phyloP scores from a whole-genome alignment of 1,140 invertebrate species.

The Monochamus saltuarius region DNA sequence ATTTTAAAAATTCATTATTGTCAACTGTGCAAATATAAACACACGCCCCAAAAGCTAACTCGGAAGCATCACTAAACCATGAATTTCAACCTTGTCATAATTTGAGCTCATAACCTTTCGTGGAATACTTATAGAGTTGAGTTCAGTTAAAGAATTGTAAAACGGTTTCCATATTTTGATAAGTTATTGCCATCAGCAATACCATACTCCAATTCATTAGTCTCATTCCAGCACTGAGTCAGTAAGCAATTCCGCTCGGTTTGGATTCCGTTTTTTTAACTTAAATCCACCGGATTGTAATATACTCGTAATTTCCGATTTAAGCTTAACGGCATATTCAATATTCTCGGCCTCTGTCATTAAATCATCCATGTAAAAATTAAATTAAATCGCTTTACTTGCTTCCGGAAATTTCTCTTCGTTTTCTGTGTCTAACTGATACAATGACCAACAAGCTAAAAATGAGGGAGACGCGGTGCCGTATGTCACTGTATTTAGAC shows the following conservation, averaged over 20 bases:
- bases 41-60: slow-evolving; percentile 39
- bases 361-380: slow-evolving; percentile 51
- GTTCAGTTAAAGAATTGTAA: not conserved
- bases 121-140: not conserved
- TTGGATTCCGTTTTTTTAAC: too few species aligned
- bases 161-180: too few species aligned
- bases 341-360: slow-evolving; percentile 32
- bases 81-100: slow-evolving; percentile 9
- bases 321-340: too few species aligned
- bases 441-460: slow-evolving; percentile 44
- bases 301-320: too few species aligned
- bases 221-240: too few species aligned
- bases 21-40: slow-evolving; percentile 36
- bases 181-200: too few species aligned
- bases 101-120: not conserved
- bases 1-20: not conserved
- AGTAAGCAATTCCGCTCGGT: too few species aligned
- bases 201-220: too few species aligned
- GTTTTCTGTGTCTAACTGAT: slow-evolving; percentile 44
- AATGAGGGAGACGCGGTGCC: slow-evolving; percentile 7
- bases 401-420: slow-evolving; percentile 32
- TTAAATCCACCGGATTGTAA: too few species aligned
- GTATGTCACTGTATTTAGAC: slow-evolving; percentile 44
- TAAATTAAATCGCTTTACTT: slow-evolving; percentile 15
- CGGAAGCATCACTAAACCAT: slow-evolving; percentile 47